Evolutionary conservation across 1,140 invertebrate genomes (phyloP).

Genomic region (Atta cephalotes): DNA sequence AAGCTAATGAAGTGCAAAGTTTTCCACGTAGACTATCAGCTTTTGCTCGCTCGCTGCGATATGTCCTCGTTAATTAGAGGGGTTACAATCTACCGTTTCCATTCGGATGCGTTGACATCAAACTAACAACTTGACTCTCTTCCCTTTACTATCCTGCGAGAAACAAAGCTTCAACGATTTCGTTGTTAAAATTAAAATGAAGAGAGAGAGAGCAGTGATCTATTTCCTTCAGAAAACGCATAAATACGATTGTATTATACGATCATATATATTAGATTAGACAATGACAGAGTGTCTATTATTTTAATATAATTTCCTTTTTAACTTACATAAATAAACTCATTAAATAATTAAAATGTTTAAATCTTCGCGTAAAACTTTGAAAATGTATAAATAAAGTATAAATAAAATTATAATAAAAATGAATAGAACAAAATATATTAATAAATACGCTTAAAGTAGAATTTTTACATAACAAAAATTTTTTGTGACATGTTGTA

Average conservation of each 20-base stretch:
- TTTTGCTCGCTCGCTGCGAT: slow-evolving; percentile 47
- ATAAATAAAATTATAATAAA: not conserved
- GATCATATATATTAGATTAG: not conserved
- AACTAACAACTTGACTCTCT: slow-evolving; percentile 23
- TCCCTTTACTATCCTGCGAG: not conserved
- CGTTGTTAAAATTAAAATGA: slow-evolving; percentile 4
- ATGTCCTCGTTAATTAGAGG: slow-evolving; percentile 54
- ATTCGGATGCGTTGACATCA: slow-evolving; percentile 41
- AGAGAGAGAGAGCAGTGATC: not conserved
- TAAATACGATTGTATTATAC: not conserved
- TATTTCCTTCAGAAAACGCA: not conserved
- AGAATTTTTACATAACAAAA: not conserved
- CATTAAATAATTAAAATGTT: not conserved
- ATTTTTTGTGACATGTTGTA: not conserved
- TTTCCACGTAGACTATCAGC: slow-evolving; percentile 59
- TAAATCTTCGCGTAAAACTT: not conserved
- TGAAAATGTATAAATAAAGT: not conserved
- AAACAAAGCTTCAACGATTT: slow-evolving; percentile 26
- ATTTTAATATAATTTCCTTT: not conserved
- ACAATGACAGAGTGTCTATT: not conserved
- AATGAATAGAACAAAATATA: not conserved
- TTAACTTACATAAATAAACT: not conserved
- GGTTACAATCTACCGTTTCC: slow-evolving; percentile 51
- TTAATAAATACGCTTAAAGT: not conserved
- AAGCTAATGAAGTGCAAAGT: slow-evolving; percentile 64